A percentile compares a stretch with the other conserved stretches of the same genome.
These are phyloP conservation scores for Sebastes baramenuke DNA, from an alignment of 2,797 vertebrate genomes.

Conservation along the genomic window DNA sequence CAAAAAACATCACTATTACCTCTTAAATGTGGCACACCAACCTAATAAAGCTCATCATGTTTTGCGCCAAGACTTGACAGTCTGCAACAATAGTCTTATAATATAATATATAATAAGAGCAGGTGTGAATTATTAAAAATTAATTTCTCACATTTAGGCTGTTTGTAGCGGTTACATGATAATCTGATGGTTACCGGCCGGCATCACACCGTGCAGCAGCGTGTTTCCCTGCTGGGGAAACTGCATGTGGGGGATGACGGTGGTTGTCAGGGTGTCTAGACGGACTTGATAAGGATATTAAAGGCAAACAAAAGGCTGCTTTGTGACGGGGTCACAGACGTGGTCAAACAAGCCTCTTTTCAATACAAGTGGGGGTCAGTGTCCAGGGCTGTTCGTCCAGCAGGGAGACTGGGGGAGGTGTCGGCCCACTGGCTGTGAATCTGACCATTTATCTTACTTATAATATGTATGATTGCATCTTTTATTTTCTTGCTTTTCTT, in stretches of 20 bases:
- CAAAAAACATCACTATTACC: background rate
- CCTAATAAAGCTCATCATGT: background rate
- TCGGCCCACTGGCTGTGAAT: slow-evolving; percentile 36
- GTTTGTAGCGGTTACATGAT: background rate
- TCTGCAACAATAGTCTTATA: background rate
- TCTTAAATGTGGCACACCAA: background rate
- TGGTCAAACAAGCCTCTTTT: slow-evolving; percentile 73
- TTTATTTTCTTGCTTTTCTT: slow-evolving; percentile 13
- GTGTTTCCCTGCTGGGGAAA: slow-evolving; percentile 15
- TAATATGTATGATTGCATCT: slow-evolving; percentile 17
- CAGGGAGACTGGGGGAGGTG: slow-evolving; percentile 51
- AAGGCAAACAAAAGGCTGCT: slow-evolving; percentile 84
- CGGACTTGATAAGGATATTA: slow-evolving; percentile 93
- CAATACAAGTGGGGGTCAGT: slow-evolving; percentile 74
- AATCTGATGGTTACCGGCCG: background rate
- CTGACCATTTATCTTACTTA: slow-evolving; percentile 48
- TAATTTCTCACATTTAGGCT: background rate
- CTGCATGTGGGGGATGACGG: slow-evolving; percentile 65
- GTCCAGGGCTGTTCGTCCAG: slow-evolving; percentile 63
- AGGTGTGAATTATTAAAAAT: background rate
- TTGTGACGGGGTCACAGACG: slow-evolving; percentile 85
- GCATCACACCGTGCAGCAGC: background rate
- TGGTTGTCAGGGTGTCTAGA: slow-evolving; percentile 90
- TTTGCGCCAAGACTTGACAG: background rate
- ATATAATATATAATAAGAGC: background rate